Percentiles rank a stretch among this genome's conserved stretches.
Evolutionary conservation across 2,113 vertebrate genomes (phyloP).

Genomic region (Burhinus oedicnemus): DNA sequence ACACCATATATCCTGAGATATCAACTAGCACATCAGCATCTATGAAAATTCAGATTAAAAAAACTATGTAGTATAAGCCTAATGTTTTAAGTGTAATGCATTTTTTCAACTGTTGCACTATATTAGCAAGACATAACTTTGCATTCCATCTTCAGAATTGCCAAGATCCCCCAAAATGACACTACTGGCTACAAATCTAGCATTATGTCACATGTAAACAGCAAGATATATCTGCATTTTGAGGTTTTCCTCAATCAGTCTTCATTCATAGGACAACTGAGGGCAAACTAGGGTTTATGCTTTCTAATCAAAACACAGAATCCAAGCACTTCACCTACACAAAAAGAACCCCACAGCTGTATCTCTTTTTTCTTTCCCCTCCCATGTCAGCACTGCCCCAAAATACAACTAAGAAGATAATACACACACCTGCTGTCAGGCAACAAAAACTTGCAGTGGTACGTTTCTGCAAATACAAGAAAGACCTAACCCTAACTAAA

Average conservation of each 20-base stretch:
- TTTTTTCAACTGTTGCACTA: not conserved
- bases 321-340: not conserved
- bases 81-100: not conserved
- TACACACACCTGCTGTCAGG: not conserved
- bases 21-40: not conserved
- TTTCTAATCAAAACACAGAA: not conserved
- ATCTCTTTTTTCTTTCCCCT: not conserved
- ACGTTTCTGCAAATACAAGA: not conserved
- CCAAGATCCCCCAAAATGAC: not conserved
- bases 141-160: not conserved
- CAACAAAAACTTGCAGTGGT: not conserved
- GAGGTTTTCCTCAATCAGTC: not conserved
- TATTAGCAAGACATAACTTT: not conserved
- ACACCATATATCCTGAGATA: not conserved
- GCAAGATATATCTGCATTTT: not conserved
- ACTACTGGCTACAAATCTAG: not conserved
- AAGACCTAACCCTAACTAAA: not conserved
- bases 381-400: not conserved
- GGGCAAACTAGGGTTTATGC: not conserved
- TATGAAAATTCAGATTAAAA: not conserved
- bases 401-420: not conserved
- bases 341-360: not conserved
- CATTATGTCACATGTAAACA: not conserved
- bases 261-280: not conserved
- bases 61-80: not conserved